Conservation (phyloP, 2,797 vertebrate genomes). For the Triplophysa yarkandensis region DNA sequence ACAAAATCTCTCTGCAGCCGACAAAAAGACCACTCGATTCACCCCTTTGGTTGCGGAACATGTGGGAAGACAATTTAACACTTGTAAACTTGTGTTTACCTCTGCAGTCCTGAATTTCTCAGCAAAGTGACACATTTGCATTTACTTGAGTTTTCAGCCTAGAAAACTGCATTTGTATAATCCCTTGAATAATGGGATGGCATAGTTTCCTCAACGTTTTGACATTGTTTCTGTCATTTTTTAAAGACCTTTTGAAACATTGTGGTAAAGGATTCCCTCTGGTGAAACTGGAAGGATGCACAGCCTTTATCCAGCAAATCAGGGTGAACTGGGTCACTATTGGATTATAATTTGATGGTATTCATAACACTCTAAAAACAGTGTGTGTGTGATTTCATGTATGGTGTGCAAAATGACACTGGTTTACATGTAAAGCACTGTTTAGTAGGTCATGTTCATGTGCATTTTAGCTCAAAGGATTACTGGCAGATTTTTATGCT, state of each 20-base stretch:
- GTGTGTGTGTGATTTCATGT: slow-evolving; percentile 45
- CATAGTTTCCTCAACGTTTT: background rate
- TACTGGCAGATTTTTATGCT: background rate
- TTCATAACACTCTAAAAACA: slow-evolving; percentile 57
- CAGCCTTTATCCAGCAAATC: slow-evolving; percentile 29
- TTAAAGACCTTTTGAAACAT: background rate
- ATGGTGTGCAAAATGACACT: background rate
- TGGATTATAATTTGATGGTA: slow-evolving; percentile 68
- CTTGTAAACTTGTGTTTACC: slow-evolving; percentile 13
- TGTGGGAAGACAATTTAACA: slow-evolving; percentile 41
- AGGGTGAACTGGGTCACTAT: slow-evolving; percentile 67
- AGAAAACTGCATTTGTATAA: slow-evolving; percentile 12
- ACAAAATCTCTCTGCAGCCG: slow-evolving; percentile 50
- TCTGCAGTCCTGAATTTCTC: background rate
- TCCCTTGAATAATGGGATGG: background rate
- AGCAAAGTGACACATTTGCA: background rate
- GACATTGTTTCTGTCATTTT: background rate
- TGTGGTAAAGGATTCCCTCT: slow-evolving; percentile 20
- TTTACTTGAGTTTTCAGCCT: background rate
- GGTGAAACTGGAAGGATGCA: slow-evolving; percentile 7
- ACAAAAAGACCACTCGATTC: slow-evolving; percentile 57
- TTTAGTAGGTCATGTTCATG: background rate
- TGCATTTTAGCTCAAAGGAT: background rate
- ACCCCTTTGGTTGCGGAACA: slow-evolving; percentile 23
- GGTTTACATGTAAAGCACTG: background rate